phyloP scores from a whole-genome alignment of 2,113 vertebrate genomes.

The Mormoops blainvillei region DNA sequence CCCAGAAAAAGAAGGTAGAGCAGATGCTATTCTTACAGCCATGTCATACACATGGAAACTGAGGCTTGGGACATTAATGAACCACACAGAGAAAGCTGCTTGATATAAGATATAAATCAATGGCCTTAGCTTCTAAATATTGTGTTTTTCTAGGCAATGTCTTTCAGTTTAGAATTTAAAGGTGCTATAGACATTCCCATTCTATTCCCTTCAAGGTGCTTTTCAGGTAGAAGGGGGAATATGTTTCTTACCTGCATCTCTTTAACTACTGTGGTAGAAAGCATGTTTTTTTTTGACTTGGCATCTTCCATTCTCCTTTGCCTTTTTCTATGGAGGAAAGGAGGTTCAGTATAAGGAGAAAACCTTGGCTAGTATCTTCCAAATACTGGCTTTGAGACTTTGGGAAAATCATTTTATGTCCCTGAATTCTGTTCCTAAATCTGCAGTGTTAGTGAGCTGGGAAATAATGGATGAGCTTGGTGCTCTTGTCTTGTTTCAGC shows the following conservation, averaged over 20 bases:
- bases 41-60: not conserved
- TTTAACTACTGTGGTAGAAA: not conserved
- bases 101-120: not conserved
- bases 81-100: not conserved
- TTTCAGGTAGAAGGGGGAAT: not conserved
- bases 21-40: not conserved
- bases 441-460: not conserved
- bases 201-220: not conserved
- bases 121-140: not conserved
- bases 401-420: not conserved
- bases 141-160: not conserved
- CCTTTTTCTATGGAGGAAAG: not conserved
- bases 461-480: not conserved
- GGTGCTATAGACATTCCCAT: too few species aligned
- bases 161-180: not conserved
- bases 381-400: not conserved
- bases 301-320: not conserved
- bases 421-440: not conserved
- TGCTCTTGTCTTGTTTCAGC: not conserved
- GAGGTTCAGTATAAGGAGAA: not conserved
- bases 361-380: not conserved
- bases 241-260: not conserved
- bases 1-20: not conserved
- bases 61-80: not conserved
- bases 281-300: not conserved